Evolutionary conservation across 2,888 invertebrate species (phyloP).

Genomic region (Drosophila eohydei): DNA sequence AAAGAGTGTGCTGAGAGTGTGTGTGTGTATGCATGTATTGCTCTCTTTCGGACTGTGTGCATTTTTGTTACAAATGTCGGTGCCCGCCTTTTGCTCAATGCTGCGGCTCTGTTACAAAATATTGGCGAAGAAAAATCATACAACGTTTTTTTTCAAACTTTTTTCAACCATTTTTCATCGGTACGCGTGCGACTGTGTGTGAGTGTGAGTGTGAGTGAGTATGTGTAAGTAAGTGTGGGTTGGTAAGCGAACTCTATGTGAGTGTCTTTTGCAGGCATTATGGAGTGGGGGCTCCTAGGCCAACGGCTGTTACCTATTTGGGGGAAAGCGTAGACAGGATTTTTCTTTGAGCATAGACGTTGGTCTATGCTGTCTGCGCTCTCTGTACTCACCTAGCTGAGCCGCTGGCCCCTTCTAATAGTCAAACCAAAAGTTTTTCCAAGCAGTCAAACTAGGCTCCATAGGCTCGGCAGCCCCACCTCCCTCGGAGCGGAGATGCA

Average conservation of each 20-base stretch:
- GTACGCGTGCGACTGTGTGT: conserved; percentile 46
- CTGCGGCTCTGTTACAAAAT: conserved; percentile 84
- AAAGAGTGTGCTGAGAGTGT: background rate
- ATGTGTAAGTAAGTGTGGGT: conserved; percentile 1
- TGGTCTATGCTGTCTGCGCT: conserved; percentile 63
- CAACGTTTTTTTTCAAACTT: conserved; percentile 82
- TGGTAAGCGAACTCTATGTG: background rate
- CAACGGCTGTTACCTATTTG: conserved; percentile 36
- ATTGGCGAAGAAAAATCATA: conserved; percentile 85
- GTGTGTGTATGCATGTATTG: conserved; percentile 32
- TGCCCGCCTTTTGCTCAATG: conserved; percentile 59
- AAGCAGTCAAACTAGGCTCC: conserved; percentile 75
- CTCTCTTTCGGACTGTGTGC: conserved; percentile 50
- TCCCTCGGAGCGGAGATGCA: conserved; percentile 61
- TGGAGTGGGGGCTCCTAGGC: conserved; percentile 27
- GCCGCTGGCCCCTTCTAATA: conserved; percentile 59
- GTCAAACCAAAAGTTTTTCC: conserved; percentile 75
- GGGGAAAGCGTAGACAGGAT: conserved; percentile 76
- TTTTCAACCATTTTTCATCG: conserved; percentile 83
- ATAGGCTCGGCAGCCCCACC: conserved; percentile 30
- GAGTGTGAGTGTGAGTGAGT: conserved; percentile 23
- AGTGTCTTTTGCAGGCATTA: conserved; percentile 4
- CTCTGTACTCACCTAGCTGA: conserved; percentile 45
- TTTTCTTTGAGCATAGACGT: conserved; percentile 73
- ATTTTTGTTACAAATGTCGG: conserved; percentile 74